These are phyloP conservation scores for Cinclus cinclus DNA, from an alignment of 2,113 vertebrate species.

Conservation along the genomic window DNA sequence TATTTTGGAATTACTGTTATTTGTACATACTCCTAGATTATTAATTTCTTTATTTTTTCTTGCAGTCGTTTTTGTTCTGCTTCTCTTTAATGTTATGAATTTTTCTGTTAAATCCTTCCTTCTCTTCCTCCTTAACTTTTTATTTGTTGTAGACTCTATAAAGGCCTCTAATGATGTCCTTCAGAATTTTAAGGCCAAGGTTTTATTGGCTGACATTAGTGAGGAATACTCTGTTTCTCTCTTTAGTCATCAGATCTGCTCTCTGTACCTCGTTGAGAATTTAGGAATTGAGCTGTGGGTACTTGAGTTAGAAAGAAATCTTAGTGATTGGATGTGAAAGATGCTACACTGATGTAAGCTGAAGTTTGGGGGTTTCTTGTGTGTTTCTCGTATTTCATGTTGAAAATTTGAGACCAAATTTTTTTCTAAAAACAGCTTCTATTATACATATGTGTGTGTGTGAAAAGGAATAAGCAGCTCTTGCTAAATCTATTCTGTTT, in stretches of 20 bases:
- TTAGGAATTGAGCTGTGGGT: neutral
- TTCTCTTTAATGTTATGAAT: neutral
- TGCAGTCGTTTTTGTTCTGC: neutral
- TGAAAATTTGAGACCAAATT: neutral
- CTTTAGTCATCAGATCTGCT: neutral
- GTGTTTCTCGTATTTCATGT: neutral
- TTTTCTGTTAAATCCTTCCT: neutral
- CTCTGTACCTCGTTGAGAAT: neutral
- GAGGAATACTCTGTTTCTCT: neutral
- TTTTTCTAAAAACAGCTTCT: neutral
- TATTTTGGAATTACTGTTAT: neutral
- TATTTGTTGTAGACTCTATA: neutral
- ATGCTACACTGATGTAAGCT: neutral
- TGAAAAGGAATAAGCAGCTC: neutral
- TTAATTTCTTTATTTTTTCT: neutral
- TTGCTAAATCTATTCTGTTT: neutral
- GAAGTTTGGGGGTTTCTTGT: neutral
- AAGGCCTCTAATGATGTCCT: neutral
- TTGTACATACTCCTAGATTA: neutral
- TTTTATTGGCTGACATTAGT: neutral
- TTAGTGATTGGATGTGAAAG: neutral
- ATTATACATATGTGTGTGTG: rapidly evolving
- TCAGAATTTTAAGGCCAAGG: neutral
- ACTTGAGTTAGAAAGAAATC: neutral
- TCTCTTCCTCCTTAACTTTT: neutral